Evolutionary conservation across 2,888 invertebrate species (phyloP), one percentile per base, ranked within the genome.

Genomic region (Thereva unica): DNA sequence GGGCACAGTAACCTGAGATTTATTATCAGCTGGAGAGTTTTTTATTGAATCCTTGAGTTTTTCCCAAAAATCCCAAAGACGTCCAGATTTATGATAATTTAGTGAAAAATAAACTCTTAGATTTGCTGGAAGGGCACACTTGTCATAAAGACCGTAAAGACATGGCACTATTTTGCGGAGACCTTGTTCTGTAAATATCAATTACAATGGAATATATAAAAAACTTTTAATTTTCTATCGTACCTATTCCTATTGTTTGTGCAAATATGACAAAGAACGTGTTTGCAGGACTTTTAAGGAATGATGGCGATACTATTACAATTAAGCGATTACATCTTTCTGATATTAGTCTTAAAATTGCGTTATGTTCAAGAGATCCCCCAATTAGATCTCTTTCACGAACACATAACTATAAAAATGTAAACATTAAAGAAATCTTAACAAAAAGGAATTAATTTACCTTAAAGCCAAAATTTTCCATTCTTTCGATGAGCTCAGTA

Each of bases 201-300:
- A n/a, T 34, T 37, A 35, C 4, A 66, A 44, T 40, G 55, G 8
- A 68, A 56, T 47, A 23, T 55, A 37, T 41, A 34, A 63, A 69
- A 57, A 52, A 9, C 49, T 10, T 45, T 67, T 47, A 56, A 37
- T 67, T 59, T 50, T 4, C 3, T n/a, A 23, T 67, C 82, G 82
- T 78, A 92, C 92, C 90, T 73, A 95, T 91, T 73, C 90, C 89
- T 50, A 90, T 80, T 5, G 90, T 89, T 77, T 92, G 91, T 9
- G 93, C 92, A 77, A 89, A 92, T 71, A 88, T 89, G 9, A 90
- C 84, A 74, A 91, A 90, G 80, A 91, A 95, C 64, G 85, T 85
- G 76, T 92, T 92, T 12, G 87, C 89, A 0, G 86, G 81, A 76
- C 92, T 92, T 72, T 85, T 80, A 3, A 92, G 80, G 79, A 94